Conservation (phyloP, 2,797 vertebrate species). For the Galagoides demidoff region DNA sequence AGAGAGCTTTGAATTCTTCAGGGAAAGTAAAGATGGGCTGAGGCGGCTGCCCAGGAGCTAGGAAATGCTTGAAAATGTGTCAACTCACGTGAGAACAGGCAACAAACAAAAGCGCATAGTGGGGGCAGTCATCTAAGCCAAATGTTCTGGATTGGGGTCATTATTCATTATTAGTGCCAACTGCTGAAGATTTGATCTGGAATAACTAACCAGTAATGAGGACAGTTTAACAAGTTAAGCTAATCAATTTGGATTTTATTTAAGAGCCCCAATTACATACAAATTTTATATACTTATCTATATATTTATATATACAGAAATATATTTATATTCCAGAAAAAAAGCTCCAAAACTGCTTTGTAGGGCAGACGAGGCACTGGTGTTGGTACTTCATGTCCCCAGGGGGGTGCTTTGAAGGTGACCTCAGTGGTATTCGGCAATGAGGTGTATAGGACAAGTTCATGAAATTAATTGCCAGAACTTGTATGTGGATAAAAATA, state of each 20-base stretch:
- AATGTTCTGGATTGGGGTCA: not conserved
- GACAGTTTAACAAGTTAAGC: not conserved
- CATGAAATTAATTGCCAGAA: too few species aligned
- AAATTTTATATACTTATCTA: not conserved
- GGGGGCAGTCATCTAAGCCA: not conserved
- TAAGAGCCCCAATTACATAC: not conserved
- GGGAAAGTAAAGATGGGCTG: not conserved
- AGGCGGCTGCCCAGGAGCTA: not conserved
- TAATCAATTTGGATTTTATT: conserved; percentile 9
- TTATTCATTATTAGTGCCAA: not conserved
- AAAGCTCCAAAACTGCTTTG: too few species aligned
- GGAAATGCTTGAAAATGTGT: not conserved
- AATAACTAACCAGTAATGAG: not conserved
- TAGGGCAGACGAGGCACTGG: too few species aligned
- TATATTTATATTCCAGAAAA: too few species aligned
- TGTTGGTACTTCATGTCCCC: too few species aligned
- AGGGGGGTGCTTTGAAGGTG: too few species aligned
- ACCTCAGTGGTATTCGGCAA: too few species aligned
- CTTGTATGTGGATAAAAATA: too few species aligned
- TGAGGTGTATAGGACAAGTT: too few species aligned
- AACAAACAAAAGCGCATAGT: not conserved
- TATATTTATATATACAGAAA: not conserved
- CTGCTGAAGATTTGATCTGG: not conserved
- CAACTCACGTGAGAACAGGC: not conserved
- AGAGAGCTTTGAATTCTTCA: not conserved